Base-by-base conservation (phyloP, 2,797 vertebrate species). In the Picus viridis region DNA sequence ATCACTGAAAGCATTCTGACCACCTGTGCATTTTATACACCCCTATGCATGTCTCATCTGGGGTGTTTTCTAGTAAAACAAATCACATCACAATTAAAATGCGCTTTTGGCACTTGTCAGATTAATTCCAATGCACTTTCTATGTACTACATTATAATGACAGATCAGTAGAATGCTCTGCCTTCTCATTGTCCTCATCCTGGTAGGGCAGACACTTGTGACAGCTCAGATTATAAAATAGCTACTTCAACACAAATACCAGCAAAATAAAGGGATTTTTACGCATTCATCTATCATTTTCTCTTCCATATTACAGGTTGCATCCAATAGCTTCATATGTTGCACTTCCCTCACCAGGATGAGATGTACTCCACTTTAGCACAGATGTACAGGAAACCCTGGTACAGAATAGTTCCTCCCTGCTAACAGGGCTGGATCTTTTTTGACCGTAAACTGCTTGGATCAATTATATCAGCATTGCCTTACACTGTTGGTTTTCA, bases 341-440 rank as follows among this genome's bases (percentile, higher is more conserved):
- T 83, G 74, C 68, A 63, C 12, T 90, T 89, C 72, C 41, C 63
- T 85, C 59, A 14, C 56, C 76, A 58, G 81, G 57, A 91, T 90
- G 79, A 89, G 53, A 88, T 53, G 20, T 43, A 20, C 65, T 84
- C 68, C 90, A 82, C 54, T 95, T 76, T 57, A 86, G 63, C 30
- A 69, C 82, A 96, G 92, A 93, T 83, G 82, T 78, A 76, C 90
- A 95, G 95, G 94, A 97, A 96, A 92, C 65, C 17, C 57, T 7
- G 1, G n/a, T 49, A 63, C 62, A 54, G 56, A 83, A 65, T 9
- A 93, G 80, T 63, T 94, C 86, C 80, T 93, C 88, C 57, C 56
- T 74, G 34, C 75, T 68, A 91, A 78, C 41, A 86, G 63, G 18
- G 59, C n/a, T 89, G 30, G 88, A 92, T 16, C 43, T 4, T 65